phyloP scores from a whole-genome alignment of 2,797 vertebrate genomes.

The Botia kubotai region DNA sequence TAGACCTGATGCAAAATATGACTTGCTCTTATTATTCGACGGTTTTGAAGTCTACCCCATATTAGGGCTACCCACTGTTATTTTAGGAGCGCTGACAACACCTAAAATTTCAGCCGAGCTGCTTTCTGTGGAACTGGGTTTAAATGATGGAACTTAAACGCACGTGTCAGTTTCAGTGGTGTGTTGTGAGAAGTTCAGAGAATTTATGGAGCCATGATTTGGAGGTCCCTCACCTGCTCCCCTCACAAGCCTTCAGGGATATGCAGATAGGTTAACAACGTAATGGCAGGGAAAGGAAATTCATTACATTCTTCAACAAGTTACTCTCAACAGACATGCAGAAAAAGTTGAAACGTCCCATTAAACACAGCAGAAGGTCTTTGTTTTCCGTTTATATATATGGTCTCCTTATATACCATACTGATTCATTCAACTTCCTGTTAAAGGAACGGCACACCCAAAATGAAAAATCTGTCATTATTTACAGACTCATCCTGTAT shows the following conservation, averaged over 20 bases:
- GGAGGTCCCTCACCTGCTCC: slow-evolving; percentile 35
- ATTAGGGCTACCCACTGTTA: slow-evolving; percentile 34
- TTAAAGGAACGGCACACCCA: not conserved
- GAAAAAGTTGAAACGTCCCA: not conserved
- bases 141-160: slow-evolving; percentile 14
- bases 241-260: slow-evolving; percentile 40
- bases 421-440: not conserved
- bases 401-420: not conserved
- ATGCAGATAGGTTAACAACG: slow-evolving; percentile 39
- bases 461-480: not conserved
- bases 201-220: slow-evolving; percentile 41
- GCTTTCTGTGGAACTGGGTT: not conserved
- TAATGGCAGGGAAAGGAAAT: slow-evolving; percentile 14
- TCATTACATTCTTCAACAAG: slow-evolving; percentile 48
- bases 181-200: not conserved
- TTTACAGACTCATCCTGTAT: not conserved
- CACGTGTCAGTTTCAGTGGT: slow-evolving; percentile 17
- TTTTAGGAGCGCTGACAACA: slow-evolving; percentile 30
- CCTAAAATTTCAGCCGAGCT: slow-evolving; percentile 4
- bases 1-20: slow-evolving; percentile 39
- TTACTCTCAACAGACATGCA: slow-evolving; percentile 21
- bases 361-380: not conserved
- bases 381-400: not conserved
- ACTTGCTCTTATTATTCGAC: slow-evolving; percentile 33
- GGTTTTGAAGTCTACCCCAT: slow-evolving; percentile 39